Evolutionary conservation across 2,888 invertebrate species (phyloP).

Genomic region (Acronicta psi): DNA sequence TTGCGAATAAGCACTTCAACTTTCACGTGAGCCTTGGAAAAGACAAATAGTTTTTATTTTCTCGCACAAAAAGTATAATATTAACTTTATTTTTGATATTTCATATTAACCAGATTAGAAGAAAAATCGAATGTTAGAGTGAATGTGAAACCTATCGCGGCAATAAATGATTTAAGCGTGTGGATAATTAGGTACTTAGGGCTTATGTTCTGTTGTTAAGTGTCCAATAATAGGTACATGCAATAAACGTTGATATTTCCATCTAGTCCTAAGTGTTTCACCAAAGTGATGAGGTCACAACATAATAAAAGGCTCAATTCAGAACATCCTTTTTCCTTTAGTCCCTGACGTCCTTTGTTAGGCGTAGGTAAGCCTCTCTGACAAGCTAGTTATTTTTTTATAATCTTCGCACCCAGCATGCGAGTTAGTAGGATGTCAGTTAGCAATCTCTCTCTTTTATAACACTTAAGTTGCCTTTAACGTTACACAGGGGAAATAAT

Average conservation of each 20-base stretch:
- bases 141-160: constrained; percentile 20
- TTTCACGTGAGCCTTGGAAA: constrained; percentile 55
- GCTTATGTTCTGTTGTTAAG: constrained; percentile 17
- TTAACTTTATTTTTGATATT: too few species aligned
- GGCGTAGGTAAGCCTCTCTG: not conserved
- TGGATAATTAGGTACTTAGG: constrained; percentile 28
- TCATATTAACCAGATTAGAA: too few species aligned
- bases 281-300: constrained; percentile 16
- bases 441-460: constrained; percentile 16
- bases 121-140: too few species aligned
- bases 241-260: not conserved
- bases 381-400: constrained; percentile 22
- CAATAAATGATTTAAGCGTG: constrained; percentile 18
- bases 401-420: constrained; percentile 17
- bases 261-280: constrained; percentile 6
- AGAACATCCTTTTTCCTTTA: constrained; percentile 21
- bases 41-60: constrained; percentile 63
- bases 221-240: constrained; percentile 3
- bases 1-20: constrained; percentile 63
- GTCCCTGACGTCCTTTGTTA: constrained; percentile 20
- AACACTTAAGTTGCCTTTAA: constrained; percentile 27
- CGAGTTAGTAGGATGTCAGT: constrained; percentile 19
- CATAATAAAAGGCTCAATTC: constrained; percentile 17
- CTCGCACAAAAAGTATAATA: constrained; percentile 32
- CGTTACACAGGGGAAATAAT: constrained; percentile 5